These are phyloP conservation scores for Podiceps cristatus DNA, from an alignment of 2,113 vertebrate genomes.

Conservation along the genomic window DNA sequence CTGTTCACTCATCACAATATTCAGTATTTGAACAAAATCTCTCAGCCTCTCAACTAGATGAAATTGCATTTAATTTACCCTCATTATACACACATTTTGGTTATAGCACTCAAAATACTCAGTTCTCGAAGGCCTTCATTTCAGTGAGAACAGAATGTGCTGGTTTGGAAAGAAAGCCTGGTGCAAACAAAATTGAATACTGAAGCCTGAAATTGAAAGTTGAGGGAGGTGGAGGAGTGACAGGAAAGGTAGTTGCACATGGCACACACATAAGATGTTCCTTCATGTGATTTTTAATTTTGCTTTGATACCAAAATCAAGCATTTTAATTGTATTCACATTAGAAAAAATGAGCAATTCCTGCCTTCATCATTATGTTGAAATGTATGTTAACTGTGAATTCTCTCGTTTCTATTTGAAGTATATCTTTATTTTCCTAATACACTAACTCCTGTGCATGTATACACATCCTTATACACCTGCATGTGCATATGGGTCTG, in stretches of 20 bases:
- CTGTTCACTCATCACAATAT: conserved; percentile 11
- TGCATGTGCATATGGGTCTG: not conserved
- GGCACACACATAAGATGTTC: not conserved
- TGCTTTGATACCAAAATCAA: not conserved
- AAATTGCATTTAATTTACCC: conserved; percentile 45
- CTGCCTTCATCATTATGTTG: not conserved
- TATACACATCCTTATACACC: not conserved
- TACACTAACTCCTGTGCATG: not conserved
- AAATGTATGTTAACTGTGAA: not conserved
- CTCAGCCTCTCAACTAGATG: not conserved
- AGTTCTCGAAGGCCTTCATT: not conserved
- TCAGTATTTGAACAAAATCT: conserved; percentile 14
- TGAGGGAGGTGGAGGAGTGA: not conserved
- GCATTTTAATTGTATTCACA: not conserved
- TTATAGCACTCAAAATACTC: conserved; percentile 17
- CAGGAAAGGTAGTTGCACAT: not conserved
- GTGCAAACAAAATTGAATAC: not conserved
- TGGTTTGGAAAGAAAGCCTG: conserved; percentile 15
- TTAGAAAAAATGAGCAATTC: not conserved
- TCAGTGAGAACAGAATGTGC: not conserved
- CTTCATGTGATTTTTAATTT: not conserved
- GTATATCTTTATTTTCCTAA: not conserved
- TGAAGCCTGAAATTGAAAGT: not conserved
- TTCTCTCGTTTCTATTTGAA: not conserved
- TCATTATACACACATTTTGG: conserved; percentile 19